Conservation (phyloP, 2,888 invertebrate species). For the Diplolepis rosae region DNA sequence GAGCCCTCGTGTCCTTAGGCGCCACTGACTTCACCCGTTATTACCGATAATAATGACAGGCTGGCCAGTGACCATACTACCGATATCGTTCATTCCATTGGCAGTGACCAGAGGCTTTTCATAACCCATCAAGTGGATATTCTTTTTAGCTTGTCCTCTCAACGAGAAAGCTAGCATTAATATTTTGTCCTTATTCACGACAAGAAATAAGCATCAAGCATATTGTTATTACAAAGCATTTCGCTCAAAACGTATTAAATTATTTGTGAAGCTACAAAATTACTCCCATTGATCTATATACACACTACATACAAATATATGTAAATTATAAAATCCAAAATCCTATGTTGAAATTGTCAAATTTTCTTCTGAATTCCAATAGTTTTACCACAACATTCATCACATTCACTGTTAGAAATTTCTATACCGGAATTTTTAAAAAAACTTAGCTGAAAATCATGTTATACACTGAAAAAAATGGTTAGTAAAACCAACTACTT, state of each 20-base stretch:
- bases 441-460: too few relatives aligned
- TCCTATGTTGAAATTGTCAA: too few relatives aligned
- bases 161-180: neutral
- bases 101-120: slow-evolving; percentile 44
- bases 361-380: too few relatives aligned
- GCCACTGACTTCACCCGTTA: slow-evolving; percentile 53
- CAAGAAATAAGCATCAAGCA: neutral
- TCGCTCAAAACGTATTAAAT: neutral
- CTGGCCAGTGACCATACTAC: slow-evolving; percentile 51
- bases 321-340: too few relatives aligned
- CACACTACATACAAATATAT: too few relatives aligned
- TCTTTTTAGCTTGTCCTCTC: neutral
- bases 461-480: too few relatives aligned
- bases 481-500: too few relatives aligned
- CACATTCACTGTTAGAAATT: too few relatives aligned
- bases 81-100: slow-evolving; percentile 49
- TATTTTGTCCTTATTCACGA: neutral
- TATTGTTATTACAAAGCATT: neutral
- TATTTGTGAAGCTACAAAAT: neutral
- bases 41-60: slow-evolving; percentile 58
- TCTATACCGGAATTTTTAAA: too few relatives aligned
- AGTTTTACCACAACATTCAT: too few relatives aligned
- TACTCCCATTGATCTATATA: neutral
- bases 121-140: neutral
- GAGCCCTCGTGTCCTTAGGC: slow-evolving; percentile 55